Evolutionary conservation across 2,113 vertebrate species (phyloP).

Genomic region (Odobenus rosmarus): DNA sequence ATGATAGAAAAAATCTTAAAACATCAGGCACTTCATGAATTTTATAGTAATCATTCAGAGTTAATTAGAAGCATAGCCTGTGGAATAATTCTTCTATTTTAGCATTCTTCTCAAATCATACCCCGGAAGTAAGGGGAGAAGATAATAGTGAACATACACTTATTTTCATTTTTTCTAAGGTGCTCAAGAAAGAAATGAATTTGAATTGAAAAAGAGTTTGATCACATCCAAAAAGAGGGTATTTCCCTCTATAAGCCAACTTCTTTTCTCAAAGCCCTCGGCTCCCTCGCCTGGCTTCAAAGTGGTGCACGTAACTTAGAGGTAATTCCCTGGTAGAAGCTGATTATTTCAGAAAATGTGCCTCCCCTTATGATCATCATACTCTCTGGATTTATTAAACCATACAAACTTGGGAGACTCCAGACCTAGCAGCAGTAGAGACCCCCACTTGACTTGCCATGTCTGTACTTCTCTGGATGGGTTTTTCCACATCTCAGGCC

Average conservation of each 20-base stretch:
- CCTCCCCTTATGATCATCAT: not conserved
- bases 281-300: not conserved
- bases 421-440: not conserved
- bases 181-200: conserved; percentile 54
- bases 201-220: conserved; percentile 4
- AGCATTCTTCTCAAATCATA: conserved; percentile 34
- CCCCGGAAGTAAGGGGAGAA: conserved; percentile 35
- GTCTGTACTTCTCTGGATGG: not conserved
- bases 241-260: not conserved
- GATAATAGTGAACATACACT: not conserved
- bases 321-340: not conserved
- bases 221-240: not conserved
- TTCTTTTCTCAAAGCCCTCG: not conserved
- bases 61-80: not conserved
- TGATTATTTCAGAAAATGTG: conserved; percentile 30
- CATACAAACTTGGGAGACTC: not conserved
- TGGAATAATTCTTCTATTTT: conserved; percentile 40
- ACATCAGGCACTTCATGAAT: conserved; percentile 8
- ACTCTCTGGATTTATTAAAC: not conserved
- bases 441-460: not conserved
- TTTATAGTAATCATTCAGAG: not conserved
- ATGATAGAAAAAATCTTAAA: not conserved
- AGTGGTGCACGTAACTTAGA: not conserved
- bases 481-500: not conserved
- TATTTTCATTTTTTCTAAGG: conserved; percentile 28